Evolutionary conservation across 2,113 vertebrate species (phyloP).

Genomic region (Ammodytes dubius): DNA sequence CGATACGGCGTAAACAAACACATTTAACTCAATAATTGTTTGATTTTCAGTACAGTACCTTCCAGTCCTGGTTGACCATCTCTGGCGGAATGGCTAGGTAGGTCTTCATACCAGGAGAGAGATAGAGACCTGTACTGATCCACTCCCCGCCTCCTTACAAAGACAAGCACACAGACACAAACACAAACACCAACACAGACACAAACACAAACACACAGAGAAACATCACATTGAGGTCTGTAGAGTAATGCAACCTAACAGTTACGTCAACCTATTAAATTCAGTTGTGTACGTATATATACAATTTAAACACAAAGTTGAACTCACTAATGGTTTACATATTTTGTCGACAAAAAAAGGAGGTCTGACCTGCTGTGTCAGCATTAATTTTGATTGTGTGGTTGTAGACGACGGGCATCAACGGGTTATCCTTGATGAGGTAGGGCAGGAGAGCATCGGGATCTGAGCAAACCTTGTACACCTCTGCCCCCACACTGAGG

Average conservation of each 20-base stretch:
- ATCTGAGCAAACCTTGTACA: slow-evolving; percentile 79
- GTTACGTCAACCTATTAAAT: too few relatives aligned
- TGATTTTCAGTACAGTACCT: slow-evolving; percentile 58
- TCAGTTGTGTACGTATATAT: too few relatives aligned
- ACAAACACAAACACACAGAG: neutral
- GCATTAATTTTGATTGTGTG: slow-evolving; percentile 63
- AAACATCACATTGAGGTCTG: too few relatives aligned
- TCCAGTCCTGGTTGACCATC: slow-evolving; percentile 77
- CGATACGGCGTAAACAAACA: neutral
- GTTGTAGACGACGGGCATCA: slow-evolving; percentile 68
- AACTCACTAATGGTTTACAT: neutral
- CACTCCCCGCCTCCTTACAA: slow-evolving; percentile 75
- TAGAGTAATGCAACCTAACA: too few relatives aligned
- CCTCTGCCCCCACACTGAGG: slow-evolving; percentile 80
- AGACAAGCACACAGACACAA: neutral
- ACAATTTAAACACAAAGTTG: neutral
- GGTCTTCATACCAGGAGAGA: slow-evolving; percentile 82
- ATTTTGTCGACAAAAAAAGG: neutral
- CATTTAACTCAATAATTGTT: neutral
- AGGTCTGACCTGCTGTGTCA: slow-evolving; percentile 71
- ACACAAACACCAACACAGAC: neutral
- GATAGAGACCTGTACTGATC: slow-evolving; percentile 86
- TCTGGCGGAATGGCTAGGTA: slow-evolving; percentile 71
- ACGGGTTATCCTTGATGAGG: slow-evolving; percentile 72
- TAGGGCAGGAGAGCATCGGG: slow-evolving; percentile 80